Evolutionary conservation across 2,888 invertebrate species (phyloP).

Genomic region (Geophilus truncorum): DNA sequence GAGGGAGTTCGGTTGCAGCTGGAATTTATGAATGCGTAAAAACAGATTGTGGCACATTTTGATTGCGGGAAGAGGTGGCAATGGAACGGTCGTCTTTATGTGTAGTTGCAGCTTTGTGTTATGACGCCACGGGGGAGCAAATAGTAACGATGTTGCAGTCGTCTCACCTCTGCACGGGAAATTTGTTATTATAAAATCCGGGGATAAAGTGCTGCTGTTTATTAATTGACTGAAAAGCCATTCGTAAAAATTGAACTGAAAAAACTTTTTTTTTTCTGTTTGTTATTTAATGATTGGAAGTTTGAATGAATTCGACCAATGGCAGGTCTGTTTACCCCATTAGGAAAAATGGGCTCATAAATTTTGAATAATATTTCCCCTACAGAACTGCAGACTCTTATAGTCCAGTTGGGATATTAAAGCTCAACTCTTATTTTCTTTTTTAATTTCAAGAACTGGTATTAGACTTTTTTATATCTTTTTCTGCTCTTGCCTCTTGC

Average conservation of each 20-base stretch:
- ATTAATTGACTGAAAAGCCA: not conserved
- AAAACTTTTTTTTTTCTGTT: not conserved
- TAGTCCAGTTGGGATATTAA: not conserved
- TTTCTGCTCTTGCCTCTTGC: not conserved
- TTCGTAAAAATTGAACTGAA: not conserved
- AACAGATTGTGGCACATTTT: not conserved
- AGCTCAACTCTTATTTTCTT: not conserved
- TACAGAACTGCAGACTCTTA: not conserved
- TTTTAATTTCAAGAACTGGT: not conserved
- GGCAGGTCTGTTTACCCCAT: not conserved
- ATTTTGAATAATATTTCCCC: not conserved
- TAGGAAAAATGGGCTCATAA: not conserved
- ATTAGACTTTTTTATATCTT: not conserved
- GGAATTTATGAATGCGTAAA: not conserved
- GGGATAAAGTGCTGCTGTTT: not conserved
- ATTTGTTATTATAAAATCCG: not conserved
- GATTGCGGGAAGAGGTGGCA: not conserved
- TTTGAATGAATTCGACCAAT: not conserved
- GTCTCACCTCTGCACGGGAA: not conserved
- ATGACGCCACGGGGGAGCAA: not conserved
- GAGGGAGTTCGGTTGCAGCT: not conserved
- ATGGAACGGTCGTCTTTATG: not conserved
- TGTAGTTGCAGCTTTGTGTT: not conserved
- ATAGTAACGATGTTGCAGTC: not conserved
- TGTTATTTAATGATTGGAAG: not conserved